phyloP scores from a whole-genome alignment of 2,113 vertebrate species.

The Chaenocephalus aceratus region DNA sequence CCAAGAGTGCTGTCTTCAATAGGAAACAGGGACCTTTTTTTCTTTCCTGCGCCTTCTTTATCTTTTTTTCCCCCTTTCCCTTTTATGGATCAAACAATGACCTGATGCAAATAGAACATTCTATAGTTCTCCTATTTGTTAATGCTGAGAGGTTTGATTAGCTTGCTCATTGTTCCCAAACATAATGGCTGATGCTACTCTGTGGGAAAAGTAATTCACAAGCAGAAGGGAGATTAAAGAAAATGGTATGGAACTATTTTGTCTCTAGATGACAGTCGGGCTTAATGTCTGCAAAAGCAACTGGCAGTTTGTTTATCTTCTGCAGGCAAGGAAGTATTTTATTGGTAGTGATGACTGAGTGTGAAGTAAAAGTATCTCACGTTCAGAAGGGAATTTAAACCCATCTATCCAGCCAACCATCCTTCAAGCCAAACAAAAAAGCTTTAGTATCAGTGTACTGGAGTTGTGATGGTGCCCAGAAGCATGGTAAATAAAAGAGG shows the following conservation, averaged over 20 bases:
- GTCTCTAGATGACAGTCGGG: slow-evolving; percentile 64
- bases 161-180: slow-evolving; percentile 63
- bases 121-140: slow-evolving; percentile 69
- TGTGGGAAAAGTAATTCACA: slow-evolving; percentile 50
- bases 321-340: not conserved
- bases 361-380: slow-evolving; percentile 21
- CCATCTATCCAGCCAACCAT: slow-evolving; percentile 19
- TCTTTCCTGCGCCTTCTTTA: slow-evolving; percentile 15
- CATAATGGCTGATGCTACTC: slow-evolving; percentile 63
- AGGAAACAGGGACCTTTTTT: slow-evolving; percentile 58
- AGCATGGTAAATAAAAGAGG: slow-evolving; percentile 60
- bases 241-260: slow-evolving; percentile 67
- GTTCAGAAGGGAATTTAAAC: slow-evolving; percentile 4
- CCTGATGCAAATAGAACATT: slow-evolving; percentile 68
- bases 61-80: not conserved
- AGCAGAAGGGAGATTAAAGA: slow-evolving; percentile 58
- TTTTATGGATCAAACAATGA: slow-evolving; percentile 75
- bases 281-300: slow-evolving; percentile 59
- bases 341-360: slow-evolving; percentile 1
- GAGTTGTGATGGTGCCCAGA: slow-evolving; percentile 14
- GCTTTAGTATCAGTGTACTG: slow-evolving; percentile 13
- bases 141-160: slow-evolving; percentile 76
- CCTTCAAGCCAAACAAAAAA: slow-evolving; percentile 6
- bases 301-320: slow-evolving; percentile 43
- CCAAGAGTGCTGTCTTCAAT: slow-evolving; percentile 74